These are phyloP conservation scores for Cerceris ruficornis DNA, from an alignment of 2,888 invertebrate genomes.

Conservation along the genomic window DNA sequence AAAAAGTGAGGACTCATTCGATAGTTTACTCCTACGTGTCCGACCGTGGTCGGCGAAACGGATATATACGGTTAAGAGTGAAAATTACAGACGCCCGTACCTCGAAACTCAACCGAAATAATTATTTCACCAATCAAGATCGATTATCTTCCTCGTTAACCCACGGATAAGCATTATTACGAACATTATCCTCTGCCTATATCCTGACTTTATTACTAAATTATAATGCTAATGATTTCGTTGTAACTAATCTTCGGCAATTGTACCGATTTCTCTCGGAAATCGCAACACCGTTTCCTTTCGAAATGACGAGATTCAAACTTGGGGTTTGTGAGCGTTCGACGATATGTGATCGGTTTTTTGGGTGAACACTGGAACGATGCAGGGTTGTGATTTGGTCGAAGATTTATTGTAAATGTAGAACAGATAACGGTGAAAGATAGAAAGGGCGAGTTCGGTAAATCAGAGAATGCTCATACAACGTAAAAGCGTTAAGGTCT, in stretches of 20 bases:
- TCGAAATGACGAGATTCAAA: too few relatives aligned
- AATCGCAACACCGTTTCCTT: not conserved
- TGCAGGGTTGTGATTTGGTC: too few relatives aligned
- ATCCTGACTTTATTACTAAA: conserved; percentile 15
- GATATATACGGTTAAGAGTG: conserved; percentile 49
- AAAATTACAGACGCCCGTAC: conserved; percentile 46
- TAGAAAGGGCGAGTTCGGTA: too few relatives aligned
- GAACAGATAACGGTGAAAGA: too few relatives aligned
- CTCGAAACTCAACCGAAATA: conserved; percentile 48
- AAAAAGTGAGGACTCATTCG: conserved; percentile 38
- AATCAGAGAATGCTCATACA: too few relatives aligned
- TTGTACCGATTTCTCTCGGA: conserved; percentile 1
- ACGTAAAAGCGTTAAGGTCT: too few relatives aligned
- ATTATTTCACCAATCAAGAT: conserved; percentile 42
- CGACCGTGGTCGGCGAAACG: conserved; percentile 27
- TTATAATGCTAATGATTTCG: conserved; percentile 21
- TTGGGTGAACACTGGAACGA: too few relatives aligned
- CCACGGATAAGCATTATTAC: conserved; percentile 45
- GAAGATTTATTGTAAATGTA: too few relatives aligned
- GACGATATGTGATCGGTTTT: too few relatives aligned
- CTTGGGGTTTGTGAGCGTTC: too few relatives aligned
- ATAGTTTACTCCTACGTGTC: conserved; percentile 62
- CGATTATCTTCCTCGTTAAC: conserved; percentile 54
- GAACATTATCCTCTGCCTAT: conserved; percentile 35
- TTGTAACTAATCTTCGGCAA: not conserved